phyloP scores from a whole-genome alignment of 2,797 vertebrate species.

The Lithobates pipiens region DNA sequence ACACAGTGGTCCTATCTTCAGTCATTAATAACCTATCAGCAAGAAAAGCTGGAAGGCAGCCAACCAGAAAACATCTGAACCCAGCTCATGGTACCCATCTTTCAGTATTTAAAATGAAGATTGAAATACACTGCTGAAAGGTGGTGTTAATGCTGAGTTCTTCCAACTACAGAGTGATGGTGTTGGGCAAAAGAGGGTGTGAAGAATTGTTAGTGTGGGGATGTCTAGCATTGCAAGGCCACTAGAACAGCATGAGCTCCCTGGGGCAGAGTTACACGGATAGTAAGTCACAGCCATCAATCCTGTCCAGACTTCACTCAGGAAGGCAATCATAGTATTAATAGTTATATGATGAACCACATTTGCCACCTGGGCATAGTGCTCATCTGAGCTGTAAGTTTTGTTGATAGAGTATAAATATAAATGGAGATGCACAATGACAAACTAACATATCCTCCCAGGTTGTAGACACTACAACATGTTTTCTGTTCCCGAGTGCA shows the following conservation, averaged over 20 bases:
- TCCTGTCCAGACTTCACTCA: constrained; percentile 52
- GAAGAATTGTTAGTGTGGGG: constrained; percentile 42
- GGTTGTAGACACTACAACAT: no score
- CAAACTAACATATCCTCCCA: no score
- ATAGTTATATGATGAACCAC: constrained; percentile 35
- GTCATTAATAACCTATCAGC: constrained; percentile 39
- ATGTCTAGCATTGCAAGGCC: constrained; percentile 47
- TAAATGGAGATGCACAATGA: no score
- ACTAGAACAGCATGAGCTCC: constrained; percentile 46
- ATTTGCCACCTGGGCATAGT: constrained; percentile 34
- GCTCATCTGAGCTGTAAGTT: constrained; percentile 24
- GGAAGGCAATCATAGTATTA: constrained; percentile 41
- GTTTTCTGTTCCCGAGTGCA: no score
- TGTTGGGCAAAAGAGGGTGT: constrained; percentile 56
- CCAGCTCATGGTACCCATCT: constrained; percentile 58
- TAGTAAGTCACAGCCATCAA: constrained; percentile 47
- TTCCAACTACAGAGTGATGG: constrained; percentile 48
- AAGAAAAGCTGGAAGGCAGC: constrained; percentile 47
- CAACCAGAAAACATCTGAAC: constrained; percentile 48
- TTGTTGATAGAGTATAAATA: no score
- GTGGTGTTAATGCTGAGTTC: constrained; percentile 49
- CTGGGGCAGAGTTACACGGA: constrained; percentile 58
- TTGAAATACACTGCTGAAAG: constrained; percentile 61
- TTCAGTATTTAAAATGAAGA: constrained; percentile 61
- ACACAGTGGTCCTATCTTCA: constrained; percentile 49